Percentiles rank a stretch among this genome's conserved stretches.
phyloP scores from a whole-genome alignment of 2,113 vertebrate species.

The Phycodurus eques region DNA sequence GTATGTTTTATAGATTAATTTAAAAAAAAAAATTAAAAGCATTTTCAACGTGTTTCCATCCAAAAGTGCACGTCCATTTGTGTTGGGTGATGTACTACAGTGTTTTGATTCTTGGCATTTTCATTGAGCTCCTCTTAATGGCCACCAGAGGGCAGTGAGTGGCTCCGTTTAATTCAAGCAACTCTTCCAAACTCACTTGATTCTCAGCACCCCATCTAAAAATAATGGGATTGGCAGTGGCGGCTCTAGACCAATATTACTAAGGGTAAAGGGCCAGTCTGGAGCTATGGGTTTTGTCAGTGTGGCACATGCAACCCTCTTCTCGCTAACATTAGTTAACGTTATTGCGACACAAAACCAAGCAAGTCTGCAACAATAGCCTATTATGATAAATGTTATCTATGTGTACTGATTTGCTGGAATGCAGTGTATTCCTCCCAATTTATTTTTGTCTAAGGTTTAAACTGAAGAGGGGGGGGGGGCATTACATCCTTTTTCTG shows the following conservation, averaged over 20 bases:
- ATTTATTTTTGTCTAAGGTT: too few species aligned
- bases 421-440: too few species aligned
- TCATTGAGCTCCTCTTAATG: neutral
- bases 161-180: constrained; percentile 11
- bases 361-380: neutral
- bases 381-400: neutral
- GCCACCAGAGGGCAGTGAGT: constrained; percentile 69
- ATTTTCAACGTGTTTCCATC: neutral
- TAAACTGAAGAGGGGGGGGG: too few species aligned
- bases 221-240: neutral
- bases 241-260: neutral
- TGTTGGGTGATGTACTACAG: neutral
- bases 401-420: neutral
- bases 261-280: neutral
- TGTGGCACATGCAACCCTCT: too few species aligned
- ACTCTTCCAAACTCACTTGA: neutral
- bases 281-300: neutral
- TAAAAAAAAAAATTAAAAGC: neutral
- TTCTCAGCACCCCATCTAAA: neutral
- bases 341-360: neutral
- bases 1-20: neutral
- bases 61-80: neutral
- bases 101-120: neutral
- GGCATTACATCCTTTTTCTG: too few species aligned
- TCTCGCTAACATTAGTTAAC: too few species aligned